A percentile compares a stretch with the other conserved stretches of the same genome.
These are phyloP conservation scores for Nesidiocoris tenuis DNA, from an alignment of 2,888 invertebrate genomes.

Conservation along the genomic window DNA sequence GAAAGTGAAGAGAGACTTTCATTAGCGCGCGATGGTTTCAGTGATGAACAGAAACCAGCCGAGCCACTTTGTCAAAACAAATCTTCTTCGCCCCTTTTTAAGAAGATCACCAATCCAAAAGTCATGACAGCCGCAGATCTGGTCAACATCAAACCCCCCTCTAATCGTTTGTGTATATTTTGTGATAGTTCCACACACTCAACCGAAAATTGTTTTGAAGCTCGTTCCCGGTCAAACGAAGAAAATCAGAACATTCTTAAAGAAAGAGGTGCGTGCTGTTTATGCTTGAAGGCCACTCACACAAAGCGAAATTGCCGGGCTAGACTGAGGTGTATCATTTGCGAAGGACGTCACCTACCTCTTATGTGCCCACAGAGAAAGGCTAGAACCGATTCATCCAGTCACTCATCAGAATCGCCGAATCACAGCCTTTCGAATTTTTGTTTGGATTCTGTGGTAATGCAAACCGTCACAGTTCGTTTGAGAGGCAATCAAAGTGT, in stretches of 20 bases:
- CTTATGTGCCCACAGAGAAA: background rate
- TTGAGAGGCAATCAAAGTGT: background rate
- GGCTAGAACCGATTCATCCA: background rate
- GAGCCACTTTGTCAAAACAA: background rate
- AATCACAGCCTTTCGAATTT: background rate
- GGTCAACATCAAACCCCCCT: constrained; percentile 40
- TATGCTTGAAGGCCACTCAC: constrained; percentile 48
- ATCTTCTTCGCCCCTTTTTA: background rate
- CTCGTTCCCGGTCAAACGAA: constrained; percentile 45
- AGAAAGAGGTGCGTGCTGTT: constrained; percentile 24
- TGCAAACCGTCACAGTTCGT: constrained; percentile 16
- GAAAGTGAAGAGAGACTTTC: constrained; percentile 49
- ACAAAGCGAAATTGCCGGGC: background rate
- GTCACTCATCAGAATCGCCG: background rate
- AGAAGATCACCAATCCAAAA: background rate
- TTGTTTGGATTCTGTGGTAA: background rate
- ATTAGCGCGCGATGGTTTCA: constrained; percentile 46
- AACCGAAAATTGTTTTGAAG: constrained; percentile 47
- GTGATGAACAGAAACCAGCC: background rate
- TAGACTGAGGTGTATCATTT: background rate
- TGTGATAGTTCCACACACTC: constrained; percentile 46
- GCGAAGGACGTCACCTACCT: background rate
- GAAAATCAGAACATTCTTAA: constrained; percentile 37
- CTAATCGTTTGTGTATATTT: constrained; percentile 49
- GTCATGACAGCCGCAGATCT: constrained; percentile 47